Base-by-base conservation (phyloP, 2,888 invertebrate genomes). In the Sphecodes monilicornis region DNA sequence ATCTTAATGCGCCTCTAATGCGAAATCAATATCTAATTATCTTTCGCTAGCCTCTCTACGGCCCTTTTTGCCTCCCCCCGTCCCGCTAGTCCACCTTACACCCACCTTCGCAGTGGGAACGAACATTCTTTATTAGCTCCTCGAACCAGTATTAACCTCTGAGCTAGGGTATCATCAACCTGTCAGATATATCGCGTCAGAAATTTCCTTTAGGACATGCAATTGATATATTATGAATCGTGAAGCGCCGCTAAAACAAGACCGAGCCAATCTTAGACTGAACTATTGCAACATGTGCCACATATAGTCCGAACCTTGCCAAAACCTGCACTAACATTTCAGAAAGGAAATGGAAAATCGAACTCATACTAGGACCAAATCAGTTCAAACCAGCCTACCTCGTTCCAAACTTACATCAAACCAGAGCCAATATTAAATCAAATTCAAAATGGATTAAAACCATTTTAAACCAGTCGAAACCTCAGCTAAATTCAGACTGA, bases 1-100 rank as follows among this genome's bases (percentile, higher is more conserved):
- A 86, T 89, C 83, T 90, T 82, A 85, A 86, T 86, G 76, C 73
- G 82, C 80, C 86, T 82, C 91, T 93, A 93, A 93, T 93, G 93
- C 89, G 88, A 93, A 93, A 93, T 93, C 93, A 91, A 93, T 93
- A 93, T 90, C 90, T 92, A 93, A 93, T 93, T 93, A 93, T 91
- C 93, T 88, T 86, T 88, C 86, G 85, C 80, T 78, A 74, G 84
- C 86, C 68, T 39, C 39, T 69, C 70, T 60, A 29, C 22, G 36
- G 39, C 43, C 70, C 64, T 77, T 83, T 76, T 39, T 76, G 60
- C 41, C 82, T 10, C 18, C 22, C 26, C 29, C 11, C 6, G 22
- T 72, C 6, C 22, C 5, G n/a, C 10, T 64, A 41, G 43, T 80
- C 60, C 46, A 66, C 71, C 78, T 69, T 50, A n/a, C n/a, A 50